Base-by-base conservation (phyloP, 64 coral and sea anemone genomes). In the Dendronephthya gigantea region DNA sequence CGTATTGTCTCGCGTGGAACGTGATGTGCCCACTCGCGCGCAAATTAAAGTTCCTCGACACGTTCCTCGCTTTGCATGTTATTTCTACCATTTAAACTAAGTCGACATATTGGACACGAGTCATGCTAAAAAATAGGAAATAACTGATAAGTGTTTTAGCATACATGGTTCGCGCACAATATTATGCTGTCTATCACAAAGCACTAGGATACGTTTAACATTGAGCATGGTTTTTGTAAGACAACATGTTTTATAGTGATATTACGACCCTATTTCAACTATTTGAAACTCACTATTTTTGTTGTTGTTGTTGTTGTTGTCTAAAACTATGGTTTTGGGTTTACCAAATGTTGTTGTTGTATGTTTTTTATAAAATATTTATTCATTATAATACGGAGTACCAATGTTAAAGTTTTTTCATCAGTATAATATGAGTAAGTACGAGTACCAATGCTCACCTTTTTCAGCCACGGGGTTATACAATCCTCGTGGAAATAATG, bases 381-480 rank as follows among this genome's bases (percentile, higher is more conserved):
- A 52, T 12, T 52, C 50, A 52, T 52, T n/a, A n/a, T n/a, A n/a
- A n/a, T n/a, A n/a, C n/a, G n/a, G n/a, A n/a, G n/a, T n/a, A n/a
- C n/a, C n/a, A n/a, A n/a, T n/a, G n/a, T n/a, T n/a, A n/a, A n/a
- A n/a, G n/a, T n/a, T n/a, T n/a, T n/a, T n/a, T n/a, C n/a, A n/a
- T n/a, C n/a, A n/a, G n/a, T n/a, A n/a, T n/a, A n/a, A 52, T 16
- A 22, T 12, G 23, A 22, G 23, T 1, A 52, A 52, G 13, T 10
- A 16, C 23, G 8, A 16, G 23, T 52, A 74, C 33, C 19, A 35
- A 29, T 36, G 72, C 91, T 74, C n/a, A 93, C 91, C 91, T 86
- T 50, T 84, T 89, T 86, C 83, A 93, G 83, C 91, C 91, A 93
- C 16, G 91, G 91, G 83, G 56, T 69, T 69, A 93, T 90, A 72